phyloP scores from a whole-genome alignment of 2,113 vertebrate genomes.

The Setophaga petechia region DNA sequence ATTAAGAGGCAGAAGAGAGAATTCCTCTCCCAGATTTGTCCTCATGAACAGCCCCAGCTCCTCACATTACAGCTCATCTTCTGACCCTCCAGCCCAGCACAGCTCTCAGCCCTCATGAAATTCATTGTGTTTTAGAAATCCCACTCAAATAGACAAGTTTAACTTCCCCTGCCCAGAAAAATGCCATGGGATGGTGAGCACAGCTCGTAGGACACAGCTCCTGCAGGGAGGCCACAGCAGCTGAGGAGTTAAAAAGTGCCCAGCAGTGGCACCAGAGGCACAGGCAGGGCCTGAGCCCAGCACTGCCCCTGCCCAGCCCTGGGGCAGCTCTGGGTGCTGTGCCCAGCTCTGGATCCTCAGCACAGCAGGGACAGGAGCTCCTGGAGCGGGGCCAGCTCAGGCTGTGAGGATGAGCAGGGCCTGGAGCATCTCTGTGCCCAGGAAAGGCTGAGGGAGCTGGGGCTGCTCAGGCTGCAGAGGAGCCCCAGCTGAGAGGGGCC shows the following conservation, averaged over 20 bases:
- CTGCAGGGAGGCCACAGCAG: background rate
- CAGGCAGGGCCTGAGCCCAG: background rate
- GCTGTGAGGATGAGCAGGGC: too few species aligned
- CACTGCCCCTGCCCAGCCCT: background rate
- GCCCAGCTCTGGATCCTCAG: too few species aligned
- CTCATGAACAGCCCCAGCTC: background rate
- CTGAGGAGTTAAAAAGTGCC: background rate
- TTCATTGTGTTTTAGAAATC: background rate
- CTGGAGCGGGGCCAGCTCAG: too few species aligned
- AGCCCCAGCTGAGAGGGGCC: too few species aligned
- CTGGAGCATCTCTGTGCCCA: too few species aligned
- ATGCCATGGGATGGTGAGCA: background rate
- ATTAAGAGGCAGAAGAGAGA: slow-evolving; percentile 1
- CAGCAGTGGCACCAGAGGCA: background rate
- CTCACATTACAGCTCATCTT: background rate
- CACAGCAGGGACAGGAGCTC: too few species aligned
- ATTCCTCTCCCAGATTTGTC: background rate
- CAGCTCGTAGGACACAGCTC: background rate
- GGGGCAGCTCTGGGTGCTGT: too few species aligned
- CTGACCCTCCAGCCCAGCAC: background rate
- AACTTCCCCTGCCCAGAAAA: background rate
- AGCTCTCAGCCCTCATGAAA: background rate
- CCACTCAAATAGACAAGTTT: background rate
- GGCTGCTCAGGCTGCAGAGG: too few species aligned
- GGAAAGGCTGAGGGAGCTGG: too few species aligned